These are phyloP conservation scores for Microplitis demolitor DNA, from an alignment of 1,140 invertebrate genomes.

Conservation along the genomic window DNA sequence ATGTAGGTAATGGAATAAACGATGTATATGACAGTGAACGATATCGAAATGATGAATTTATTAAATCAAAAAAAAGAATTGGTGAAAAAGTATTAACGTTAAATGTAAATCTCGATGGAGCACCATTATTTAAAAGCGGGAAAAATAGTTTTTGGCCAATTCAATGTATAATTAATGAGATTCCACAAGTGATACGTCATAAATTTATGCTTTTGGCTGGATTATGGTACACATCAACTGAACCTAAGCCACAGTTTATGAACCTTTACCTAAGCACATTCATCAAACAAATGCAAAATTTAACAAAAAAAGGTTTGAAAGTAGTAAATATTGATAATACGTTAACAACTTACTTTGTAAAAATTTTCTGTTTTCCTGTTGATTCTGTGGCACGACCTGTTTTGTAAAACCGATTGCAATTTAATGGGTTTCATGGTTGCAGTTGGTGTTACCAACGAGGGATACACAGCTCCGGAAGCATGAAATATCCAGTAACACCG, in stretches of 20 bases:
- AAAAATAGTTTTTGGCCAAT: conserved; percentile 32
- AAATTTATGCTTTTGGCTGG: conserved; percentile 29
- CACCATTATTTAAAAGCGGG: too few relatives aligned
- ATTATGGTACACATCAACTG: too few relatives aligned
- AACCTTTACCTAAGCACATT: too few relatives aligned
- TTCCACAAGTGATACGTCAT: conserved; percentile 25
- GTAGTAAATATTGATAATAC: too few relatives aligned
- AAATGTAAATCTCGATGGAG: conserved; percentile 34
- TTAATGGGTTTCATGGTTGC: conserved; percentile 19
- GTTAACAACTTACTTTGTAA: too few relatives aligned
- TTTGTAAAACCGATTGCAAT: conserved; percentile 22
- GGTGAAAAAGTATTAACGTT: conserved; percentile 25
- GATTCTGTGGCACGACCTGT: conserved; percentile 14
- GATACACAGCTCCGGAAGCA: neutral
- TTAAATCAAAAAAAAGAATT: conserved; percentile 11
- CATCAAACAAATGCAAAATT: too few relatives aligned
- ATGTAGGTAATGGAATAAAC: conserved; percentile 2
- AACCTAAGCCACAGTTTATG: conserved; percentile 20
- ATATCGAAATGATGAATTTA: conserved; percentile 23
- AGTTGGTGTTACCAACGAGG: conserved; percentile 17
- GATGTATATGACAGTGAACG: conserved; percentile 25
- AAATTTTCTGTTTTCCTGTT: conserved; percentile 22
- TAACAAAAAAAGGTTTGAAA: too few relatives aligned
- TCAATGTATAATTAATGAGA: conserved; percentile 31
- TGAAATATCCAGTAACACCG: neutral